phyloP scores from a whole-genome alignment of 2,888 invertebrate species.

The Hesperia comma region DNA sequence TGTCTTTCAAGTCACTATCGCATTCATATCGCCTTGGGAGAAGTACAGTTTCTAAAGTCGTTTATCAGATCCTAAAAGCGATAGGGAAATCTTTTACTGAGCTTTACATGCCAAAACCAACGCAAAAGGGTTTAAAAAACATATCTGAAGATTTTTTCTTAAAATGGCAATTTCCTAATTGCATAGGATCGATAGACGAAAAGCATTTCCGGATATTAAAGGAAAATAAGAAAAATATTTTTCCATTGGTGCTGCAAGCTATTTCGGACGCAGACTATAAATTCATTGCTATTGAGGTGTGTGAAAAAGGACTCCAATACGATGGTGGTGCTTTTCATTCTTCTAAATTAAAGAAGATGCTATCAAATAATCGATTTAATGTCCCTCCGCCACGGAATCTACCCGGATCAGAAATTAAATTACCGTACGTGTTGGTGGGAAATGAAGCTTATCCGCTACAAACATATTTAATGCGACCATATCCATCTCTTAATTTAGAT shows the following conservation, averaged over 20 bases:
- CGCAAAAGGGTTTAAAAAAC: neutral
- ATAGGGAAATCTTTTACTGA: neutral
- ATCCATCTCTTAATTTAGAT: neutral
- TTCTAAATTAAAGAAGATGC: conserved; percentile 6
- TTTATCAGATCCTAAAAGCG: neutral
- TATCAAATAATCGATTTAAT: conserved; percentile 7
- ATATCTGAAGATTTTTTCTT: neutral
- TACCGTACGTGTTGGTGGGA: conserved; percentile 35
- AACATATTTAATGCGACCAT: conserved; percentile 29
- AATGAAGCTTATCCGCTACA: conserved; percentile 45
- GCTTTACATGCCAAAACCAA: neutral
- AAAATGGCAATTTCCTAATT: conserved; percentile 7
- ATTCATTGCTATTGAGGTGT: conserved; percentile 35
- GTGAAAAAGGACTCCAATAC: conserved; percentile 33
- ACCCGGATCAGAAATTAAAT: conserved; percentile 37
- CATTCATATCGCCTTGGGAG: neutral
- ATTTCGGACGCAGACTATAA: conserved; percentile 29
- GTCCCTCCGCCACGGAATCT: conserved; percentile 19
- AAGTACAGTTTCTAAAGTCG: neutral
- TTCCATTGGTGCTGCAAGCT: conserved; percentile 20
- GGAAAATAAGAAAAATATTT: neutral
- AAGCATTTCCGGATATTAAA: too few relatives aligned
- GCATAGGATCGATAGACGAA: neutral
- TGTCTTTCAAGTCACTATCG: neutral
- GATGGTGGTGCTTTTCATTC: conserved; percentile 37